Conservation (phyloP, 2,797 vertebrate species). For the Poeciliopsis presidionis region DNA sequence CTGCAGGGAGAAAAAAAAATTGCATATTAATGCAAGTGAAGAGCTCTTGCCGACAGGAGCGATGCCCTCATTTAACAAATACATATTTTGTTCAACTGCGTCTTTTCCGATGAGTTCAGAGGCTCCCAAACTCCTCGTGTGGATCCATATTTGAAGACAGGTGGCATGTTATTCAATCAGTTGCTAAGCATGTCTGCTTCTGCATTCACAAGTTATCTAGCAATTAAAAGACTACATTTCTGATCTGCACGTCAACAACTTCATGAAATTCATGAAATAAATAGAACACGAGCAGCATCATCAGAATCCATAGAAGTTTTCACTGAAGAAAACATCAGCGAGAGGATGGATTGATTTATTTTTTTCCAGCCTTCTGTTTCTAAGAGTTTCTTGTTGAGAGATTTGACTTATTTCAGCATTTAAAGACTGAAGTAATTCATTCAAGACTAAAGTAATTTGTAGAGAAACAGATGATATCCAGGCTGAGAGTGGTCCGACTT, state of each 20-base stretch:
- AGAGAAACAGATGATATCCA: not conserved
- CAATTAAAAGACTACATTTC: conserved; percentile 6
- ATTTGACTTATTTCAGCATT: not conserved
- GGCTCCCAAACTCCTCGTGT: conserved; percentile 47
- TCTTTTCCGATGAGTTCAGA: conserved; percentile 61
- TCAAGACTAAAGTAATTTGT: not conserved
- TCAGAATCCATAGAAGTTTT: not conserved
- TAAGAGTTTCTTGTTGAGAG: not conserved
- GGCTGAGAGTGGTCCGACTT: not conserved
- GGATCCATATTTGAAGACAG: conserved; percentile 29
- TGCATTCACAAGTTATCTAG: conserved; percentile 1
- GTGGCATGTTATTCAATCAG: conserved; percentile 41
- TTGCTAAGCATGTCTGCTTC: conserved; percentile 28
- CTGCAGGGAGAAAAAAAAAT: conserved; percentile 79
- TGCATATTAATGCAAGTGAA: conserved; percentile 85
- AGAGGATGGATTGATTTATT: not conserved
- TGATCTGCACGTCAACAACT: not conserved
- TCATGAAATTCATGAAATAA: not conserved
- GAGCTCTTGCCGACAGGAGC: conserved; percentile 77
- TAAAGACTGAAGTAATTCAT: not conserved
- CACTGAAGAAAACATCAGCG: not conserved
- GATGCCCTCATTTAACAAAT: conserved; percentile 76
- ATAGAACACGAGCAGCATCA: not conserved
- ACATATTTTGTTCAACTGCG: conserved; percentile 54
- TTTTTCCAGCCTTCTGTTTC: not conserved